phyloP scores from a whole-genome alignment of 1,140 invertebrate species.

The Drosophila pachea region DNA sequence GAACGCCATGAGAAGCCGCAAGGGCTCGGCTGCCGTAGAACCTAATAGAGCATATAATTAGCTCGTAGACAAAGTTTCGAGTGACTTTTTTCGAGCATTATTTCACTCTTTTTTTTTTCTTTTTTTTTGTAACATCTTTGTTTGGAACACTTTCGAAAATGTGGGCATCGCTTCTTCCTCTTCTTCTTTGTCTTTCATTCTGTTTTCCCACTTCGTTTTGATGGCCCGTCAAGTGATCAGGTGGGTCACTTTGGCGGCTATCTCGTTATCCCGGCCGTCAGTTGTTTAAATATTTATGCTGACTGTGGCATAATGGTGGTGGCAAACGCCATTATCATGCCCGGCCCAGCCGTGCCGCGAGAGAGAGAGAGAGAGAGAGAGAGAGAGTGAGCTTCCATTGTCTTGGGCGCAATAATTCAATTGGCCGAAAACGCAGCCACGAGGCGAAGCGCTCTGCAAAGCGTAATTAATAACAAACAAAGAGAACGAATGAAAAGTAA shows the following conservation, averaged over 20 bases:
- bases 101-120: no score
- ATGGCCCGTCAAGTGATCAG: background rate
- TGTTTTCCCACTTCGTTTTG: background rate
- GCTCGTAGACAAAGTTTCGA: background rate
- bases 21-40: background rate
- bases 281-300: conserved; percentile 76
- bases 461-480: conserved; percentile 74
- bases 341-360: conserved; percentile 4
- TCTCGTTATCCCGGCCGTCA: conserved; percentile 72
- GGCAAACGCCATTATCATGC: conserved; percentile 70
- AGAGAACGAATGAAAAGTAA: conserved; percentile 56
- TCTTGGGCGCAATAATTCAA: conserved; percentile 69
- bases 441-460: conserved; percentile 53
- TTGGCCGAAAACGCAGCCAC: conserved; percentile 62
- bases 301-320: conserved; percentile 67
- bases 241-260: conserved; percentile 33
- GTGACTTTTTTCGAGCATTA: conserved; percentile 3
- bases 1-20: background rate
- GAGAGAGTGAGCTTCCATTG: conserved; percentile 38
- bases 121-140: no score
- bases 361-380: background rate
- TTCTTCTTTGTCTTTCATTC: background rate
- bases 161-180: background rate
- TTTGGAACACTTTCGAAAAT: conserved; percentile 7
- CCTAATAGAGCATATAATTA: conserved; percentile 8